Evolutionary conservation across 2,888 invertebrate genomes (phyloP).

Genomic region (Doris montereyensis): DNA sequence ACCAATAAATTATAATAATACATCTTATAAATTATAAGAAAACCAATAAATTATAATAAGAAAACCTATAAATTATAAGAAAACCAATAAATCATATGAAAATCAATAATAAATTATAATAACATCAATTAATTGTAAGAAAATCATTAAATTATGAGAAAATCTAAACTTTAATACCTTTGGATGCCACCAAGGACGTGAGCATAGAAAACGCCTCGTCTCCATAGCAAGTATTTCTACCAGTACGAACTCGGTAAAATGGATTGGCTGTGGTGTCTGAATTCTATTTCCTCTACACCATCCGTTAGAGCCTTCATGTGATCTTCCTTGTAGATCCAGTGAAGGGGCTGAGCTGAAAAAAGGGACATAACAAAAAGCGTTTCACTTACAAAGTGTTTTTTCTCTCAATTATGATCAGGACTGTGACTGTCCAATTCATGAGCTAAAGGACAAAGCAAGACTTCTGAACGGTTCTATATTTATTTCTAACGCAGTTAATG

Average conservation of each 20-base stretch:
- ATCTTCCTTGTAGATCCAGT: slow-evolving; percentile 64
- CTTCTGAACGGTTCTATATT: no score
- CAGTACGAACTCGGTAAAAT: slow-evolving; percentile 56
- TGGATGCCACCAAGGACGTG: slow-evolving; percentile 57
- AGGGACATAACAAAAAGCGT: no score
- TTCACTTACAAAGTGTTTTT: no score
- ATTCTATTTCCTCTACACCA: slow-evolving; percentile 56
- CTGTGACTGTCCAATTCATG: no score
- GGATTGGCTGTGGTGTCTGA: slow-evolving; percentile 62
- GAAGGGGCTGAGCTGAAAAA: slow-evolving; percentile 57
- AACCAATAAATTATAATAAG: not conserved
- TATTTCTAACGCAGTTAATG: no score
- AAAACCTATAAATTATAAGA: not conserved
- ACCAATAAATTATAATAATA: no score
- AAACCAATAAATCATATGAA: not conserved
- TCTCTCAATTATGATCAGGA: no score
- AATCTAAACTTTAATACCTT: slow-evolving; percentile 49
- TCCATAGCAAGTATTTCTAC: slow-evolving; percentile 61
- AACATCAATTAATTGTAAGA: not conserved
- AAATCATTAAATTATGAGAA: no score
- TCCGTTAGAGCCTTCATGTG: slow-evolving; percentile 52
- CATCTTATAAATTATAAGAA: no score
- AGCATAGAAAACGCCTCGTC: slow-evolving; percentile 63
- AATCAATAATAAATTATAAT: no score
- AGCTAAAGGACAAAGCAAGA: no score